Conservation (phyloP, 2,797 vertebrate species). For the Meriones psammophilus region DNA sequence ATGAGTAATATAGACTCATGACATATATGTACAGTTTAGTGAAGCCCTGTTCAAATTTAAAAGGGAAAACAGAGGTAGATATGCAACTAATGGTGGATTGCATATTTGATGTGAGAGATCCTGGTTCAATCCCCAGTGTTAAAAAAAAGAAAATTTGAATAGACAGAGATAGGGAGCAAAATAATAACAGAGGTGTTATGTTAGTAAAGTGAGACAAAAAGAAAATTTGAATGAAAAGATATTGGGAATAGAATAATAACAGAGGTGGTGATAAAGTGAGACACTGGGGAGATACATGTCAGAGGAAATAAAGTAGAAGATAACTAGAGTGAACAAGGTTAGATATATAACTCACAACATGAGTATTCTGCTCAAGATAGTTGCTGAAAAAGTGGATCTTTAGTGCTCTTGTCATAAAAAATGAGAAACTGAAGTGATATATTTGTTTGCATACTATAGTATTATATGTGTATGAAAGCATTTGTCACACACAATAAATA, state of each 20-base stretch:
- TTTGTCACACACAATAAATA: neutral
- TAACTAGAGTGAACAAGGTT: neutral
- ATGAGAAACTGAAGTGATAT: neutral
- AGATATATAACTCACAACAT: neutral
- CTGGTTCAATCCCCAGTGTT: neutral
- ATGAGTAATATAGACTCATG: neutral
- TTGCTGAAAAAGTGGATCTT: neutral
- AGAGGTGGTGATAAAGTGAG: neutral
- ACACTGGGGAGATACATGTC: neutral
- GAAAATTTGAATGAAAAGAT: neutral
- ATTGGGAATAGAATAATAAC: neutral
- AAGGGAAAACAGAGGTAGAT: neutral
- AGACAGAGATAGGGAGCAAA: too few species aligned
- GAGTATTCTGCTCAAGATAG: neutral
- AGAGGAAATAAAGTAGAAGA: neutral
- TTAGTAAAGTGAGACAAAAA: neutral
- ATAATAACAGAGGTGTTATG: neutral
- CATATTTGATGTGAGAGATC: neutral
- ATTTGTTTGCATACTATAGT: neutral
- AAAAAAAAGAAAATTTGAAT: neutral
- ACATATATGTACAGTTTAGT: neutral
- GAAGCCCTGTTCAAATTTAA: neutral
- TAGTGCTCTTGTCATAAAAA: neutral
- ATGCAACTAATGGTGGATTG: neutral
- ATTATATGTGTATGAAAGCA: neutral